Evolutionary conservation across 2,113 vertebrate species (phyloP).

Genomic region (Elaphurus davidianus): DNA sequence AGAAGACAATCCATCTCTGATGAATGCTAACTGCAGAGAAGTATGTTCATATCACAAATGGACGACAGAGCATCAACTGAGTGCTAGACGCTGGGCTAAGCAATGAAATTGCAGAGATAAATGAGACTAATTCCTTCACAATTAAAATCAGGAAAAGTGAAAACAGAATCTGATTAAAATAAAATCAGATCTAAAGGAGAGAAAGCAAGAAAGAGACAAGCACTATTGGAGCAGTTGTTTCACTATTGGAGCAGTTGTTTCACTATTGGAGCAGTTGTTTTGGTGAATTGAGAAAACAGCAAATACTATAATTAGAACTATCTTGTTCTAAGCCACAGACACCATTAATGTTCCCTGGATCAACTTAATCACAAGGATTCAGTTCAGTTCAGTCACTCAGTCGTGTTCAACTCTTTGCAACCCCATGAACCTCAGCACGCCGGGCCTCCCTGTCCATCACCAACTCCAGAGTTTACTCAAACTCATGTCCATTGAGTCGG

Average conservation of each 20-base stretch:
- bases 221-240: not conserved
- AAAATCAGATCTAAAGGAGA: not conserved
- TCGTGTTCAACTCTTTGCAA: rapidly evolving
- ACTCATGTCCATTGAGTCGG: not conserved
- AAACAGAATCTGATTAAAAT: not conserved
- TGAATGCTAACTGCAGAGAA: not conserved
- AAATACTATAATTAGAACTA: not conserved
- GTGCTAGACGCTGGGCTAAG: not conserved
- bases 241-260: not conserved
- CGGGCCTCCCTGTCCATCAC: not conserved
- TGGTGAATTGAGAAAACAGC: not conserved
- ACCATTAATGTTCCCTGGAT: not conserved
- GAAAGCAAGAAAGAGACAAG: not conserved
- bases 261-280: not conserved
- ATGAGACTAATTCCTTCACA: not conserved
- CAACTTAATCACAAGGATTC: not conserved
- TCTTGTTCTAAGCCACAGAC: not conserved
- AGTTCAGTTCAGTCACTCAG: not conserved
- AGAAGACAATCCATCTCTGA: not conserved
- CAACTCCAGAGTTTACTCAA: not conserved
- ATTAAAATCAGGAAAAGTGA: slow-evolving; percentile 15
- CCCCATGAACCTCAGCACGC: rapidly evolving
- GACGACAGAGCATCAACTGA: not conserved
- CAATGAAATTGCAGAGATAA: not conserved
- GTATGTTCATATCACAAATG: not conserved